Evolutionary conservation across 2,797 vertebrate genomes (phyloP), one percentile per base, ranked within the genome.

Genomic region (Salmo trutta): DNA sequence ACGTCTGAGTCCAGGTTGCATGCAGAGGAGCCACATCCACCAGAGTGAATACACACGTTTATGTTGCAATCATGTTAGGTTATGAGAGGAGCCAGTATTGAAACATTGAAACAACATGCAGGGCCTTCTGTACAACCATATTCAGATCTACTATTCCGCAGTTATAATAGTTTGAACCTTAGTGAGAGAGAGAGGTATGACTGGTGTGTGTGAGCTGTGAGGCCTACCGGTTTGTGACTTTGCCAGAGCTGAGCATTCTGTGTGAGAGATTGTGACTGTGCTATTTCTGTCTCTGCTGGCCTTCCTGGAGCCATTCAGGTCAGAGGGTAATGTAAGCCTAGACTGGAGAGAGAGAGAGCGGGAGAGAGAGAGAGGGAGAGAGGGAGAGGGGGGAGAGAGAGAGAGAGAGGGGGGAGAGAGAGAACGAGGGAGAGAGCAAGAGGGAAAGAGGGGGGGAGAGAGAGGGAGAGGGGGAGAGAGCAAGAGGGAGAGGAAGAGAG

Each of bases 281-380:
- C 92, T 94, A 95, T 95, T 94, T 93, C 71, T 91, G 92, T 91
- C 88, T 62, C 62, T 74, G 71, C 77, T 78, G 51, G 73, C 65
- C 12, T 10, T 64, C 8, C 14, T 10, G 10, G 24, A 21, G 79
- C 86, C 79, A 51, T 91, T 93, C 91, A 88, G 70, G 91, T 93
- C 89, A 92, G 53, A 59, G 81, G 70, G 82, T 68, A 80, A 86
- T 87, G 81, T 75, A 27, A 75, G 69, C 74, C 77, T 71, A 75
- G 75, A 75, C 33, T 52, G 31, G 74, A 27, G 52, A n/a, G 74
- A 19, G 56, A 24, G 56, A 52, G 76, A 52, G 69, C 0, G 8
- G 8, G 17, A n/a, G 54, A 59, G 54, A 62, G n/a, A 62, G 21
- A 19, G 2, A 62, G n/a, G 8, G 54, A 41, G 56, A 0, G 14